Base-by-base conservation (phyloP, 2,888 invertebrate genomes). In the Diarsia brunnea region DNA sequence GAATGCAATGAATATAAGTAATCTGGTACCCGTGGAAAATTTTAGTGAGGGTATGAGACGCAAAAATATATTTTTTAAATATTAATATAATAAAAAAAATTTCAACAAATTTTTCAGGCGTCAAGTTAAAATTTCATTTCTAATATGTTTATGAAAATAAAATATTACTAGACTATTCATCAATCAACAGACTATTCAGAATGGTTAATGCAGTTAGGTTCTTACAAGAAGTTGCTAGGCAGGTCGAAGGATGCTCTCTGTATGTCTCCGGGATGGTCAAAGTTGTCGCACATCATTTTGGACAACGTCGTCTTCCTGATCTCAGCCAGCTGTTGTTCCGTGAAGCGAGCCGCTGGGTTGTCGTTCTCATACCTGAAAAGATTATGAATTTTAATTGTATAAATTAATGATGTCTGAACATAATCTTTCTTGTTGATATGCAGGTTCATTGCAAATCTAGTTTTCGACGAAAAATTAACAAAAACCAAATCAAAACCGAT, bases 181-280 rank as follows among this genome's bases (percentile, higher is more conserved):
- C n/a, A n/a, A 63, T 21, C 8, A 16, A 43, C 14, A 43, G 14
- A n/a, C 1, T n/a, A 63, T 63, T n/a, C 7, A 21, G n/a, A 43
- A 43, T 8, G 3, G 38, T 43, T 10, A n/a, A n/a, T n/a, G 63
- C n/a, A 43, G 43, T 71, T 38, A 14, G 14, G 21, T 27, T 95
- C 97, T 97, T 93, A 98, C 97, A 99, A 95, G 97, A 98, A 99
- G 90, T 98, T 98, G 91, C 98, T 98, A 0, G 99, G 99, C 84
- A 99, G 96, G 92, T 99, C 99, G 91, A 99, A 99, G 1, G 98
- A 98, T 11, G 98, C 98, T 69, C 99, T 97, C 91, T 99, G 99
- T 94, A 99, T 98, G 75, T 98, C 98, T 5, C 98, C 98, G 58
- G 98, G 97, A 10, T 98, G 96, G 91, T 99, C 99, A 92, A 99